phyloP scores from a whole-genome alignment of 2,113 vertebrate genomes.

The Beaufortia kweichowensis region DNA sequence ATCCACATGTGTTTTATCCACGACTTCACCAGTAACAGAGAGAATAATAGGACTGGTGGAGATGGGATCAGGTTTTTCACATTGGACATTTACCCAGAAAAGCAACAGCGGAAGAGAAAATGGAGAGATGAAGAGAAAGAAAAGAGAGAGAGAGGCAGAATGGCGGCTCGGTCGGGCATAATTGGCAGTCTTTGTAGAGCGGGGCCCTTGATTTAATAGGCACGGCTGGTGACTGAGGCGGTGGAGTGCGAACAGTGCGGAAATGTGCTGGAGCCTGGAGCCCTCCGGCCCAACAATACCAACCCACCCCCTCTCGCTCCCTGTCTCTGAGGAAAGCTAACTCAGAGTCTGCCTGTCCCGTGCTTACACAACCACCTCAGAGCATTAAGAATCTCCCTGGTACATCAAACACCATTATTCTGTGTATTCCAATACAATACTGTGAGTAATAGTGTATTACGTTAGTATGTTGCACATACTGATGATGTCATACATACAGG shows the following conservation, averaged over 20 bases:
- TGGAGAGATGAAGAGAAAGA: conserved; percentile 62
- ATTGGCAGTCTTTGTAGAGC: conserved; percentile 74
- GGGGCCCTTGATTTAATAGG: conserved; percentile 76
- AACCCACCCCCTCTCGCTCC: conserved; percentile 62
- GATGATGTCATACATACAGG: not conserved
- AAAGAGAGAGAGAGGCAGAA: conserved; percentile 62
- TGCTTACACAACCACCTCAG: conserved; percentile 14
- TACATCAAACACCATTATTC: conserved; percentile 21
- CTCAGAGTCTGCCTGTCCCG: conserved; percentile 67
- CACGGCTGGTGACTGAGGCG: conserved; percentile 68
- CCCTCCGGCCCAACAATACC: conserved; percentile 63
- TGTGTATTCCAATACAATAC: not conserved
- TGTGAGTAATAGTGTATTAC: conserved; percentile 1
- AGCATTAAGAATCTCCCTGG: conserved; percentile 24
- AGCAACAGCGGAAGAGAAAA: conserved; percentile 48
- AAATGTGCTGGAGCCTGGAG: conserved; percentile 68
- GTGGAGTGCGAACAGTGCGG: conserved; percentile 75
- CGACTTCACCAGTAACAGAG: conserved; percentile 65
- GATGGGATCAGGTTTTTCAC: conserved; percentile 67
- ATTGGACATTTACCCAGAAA: conserved; percentile 64
- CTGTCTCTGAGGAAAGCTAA: conserved; percentile 71
- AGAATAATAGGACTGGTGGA: conserved; percentile 57
- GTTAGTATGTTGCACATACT: not conserved
- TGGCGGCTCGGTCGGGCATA: conserved; percentile 65
- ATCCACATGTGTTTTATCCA: conserved; percentile 58